Evolutionary conservation across 2,113 vertebrate genomes (phyloP), one percentile per base, ranked within the genome.

Genomic region (Pseudonaja textilis): DNA sequence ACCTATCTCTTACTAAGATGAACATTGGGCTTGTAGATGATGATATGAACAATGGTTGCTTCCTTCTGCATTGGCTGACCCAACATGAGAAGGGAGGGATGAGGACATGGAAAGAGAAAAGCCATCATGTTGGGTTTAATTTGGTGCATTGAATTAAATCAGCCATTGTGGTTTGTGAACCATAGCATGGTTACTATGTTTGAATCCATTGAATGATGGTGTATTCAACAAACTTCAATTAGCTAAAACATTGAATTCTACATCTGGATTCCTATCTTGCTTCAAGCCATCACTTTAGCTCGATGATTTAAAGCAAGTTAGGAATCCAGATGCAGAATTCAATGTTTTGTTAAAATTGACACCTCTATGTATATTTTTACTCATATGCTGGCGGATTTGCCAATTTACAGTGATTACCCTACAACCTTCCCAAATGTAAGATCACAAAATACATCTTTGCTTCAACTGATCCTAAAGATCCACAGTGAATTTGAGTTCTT

Each of bases 1-100:
- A 50, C 0, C 7, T 64, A 4, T 34, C 39, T 1, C 20, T 29
- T 56, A n/a, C 54, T 47, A 9, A 86, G 20, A 14, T 6, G 23
- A 39, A 8, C 5, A 1, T 3, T 39, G 69, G 69, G 34, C 34
- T 39, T 39, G n/a, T 39, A 39, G 69, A 81, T 39, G 16, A 39
- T 39, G 16, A 0, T 55, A 1, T 0, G 0, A 5, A 0, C 0
- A 3, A 25, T 12, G 45, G 8, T 25, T 64, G 5, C 9, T 52
- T 23, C 4, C 59, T 20, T 26, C 42, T 7, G 22, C 57, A n/a
- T 16, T n/a, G 52, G 56, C 18, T 88, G 16, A 16, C 39, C 47
- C 64, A 59, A 34, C 4, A 52, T 9, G 52, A 47, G 22, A 39
- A 34, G 45, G 1, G 9, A 34, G 4, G 50, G 91, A 87, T 85